These are phyloP conservation scores for Cryptocephalus primarius DNA, from an alignment of 2,888 invertebrate genomes.

Conservation along the genomic window DNA sequence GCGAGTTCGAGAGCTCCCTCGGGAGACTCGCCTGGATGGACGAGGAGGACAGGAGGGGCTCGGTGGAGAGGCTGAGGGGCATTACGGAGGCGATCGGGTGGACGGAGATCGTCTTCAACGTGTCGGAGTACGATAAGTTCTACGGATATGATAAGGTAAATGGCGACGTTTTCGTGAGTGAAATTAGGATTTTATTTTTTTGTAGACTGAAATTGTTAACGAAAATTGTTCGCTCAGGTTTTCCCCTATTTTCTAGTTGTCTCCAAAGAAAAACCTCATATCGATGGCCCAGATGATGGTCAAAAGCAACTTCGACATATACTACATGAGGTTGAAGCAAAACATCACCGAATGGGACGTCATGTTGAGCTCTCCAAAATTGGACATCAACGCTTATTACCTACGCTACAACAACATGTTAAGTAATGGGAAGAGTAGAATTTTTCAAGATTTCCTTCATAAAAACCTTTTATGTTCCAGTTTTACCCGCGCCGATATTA, in stretches of 20 bases:
- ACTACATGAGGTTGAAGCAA: slow-evolving; percentile 10
- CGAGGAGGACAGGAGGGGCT: slow-evolving; percentile 10
- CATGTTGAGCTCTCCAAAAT: slow-evolving; percentile 7
- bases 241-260: not conserved
- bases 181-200: too few species aligned
- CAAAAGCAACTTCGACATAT: slow-evolving; percentile 10
- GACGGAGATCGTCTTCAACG: slow-evolving; percentile 18
- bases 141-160: slow-evolving; percentile 19
- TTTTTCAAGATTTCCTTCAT: too few species aligned
- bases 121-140: slow-evolving; percentile 16
- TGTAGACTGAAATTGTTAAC: too few species aligned
- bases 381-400: slow-evolving; percentile 21
- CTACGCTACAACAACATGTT: slow-evolving; percentile 10
- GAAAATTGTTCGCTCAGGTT: slow-evolving; percentile 1
- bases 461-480: slow-evolving; percentile 11
- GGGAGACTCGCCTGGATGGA: slow-evolving; percentile 19
- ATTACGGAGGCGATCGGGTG: slow-evolving; percentile 20
- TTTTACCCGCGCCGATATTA: slow-evolving; percentile 23
- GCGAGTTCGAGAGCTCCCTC: slow-evolving; percentile 13
- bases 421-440: slow-evolving; percentile 8
- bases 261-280: slow-evolving; percentile 16
- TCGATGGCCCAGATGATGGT: slow-evolving; percentile 13
- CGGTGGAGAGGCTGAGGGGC: slow-evolving; percentile 11
- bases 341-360: slow-evolving; percentile 3
- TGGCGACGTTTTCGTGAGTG: too few species aligned